Conservation (phyloP, 1,140 invertebrate genomes). For the Rhyzopertha dominica region DNA sequence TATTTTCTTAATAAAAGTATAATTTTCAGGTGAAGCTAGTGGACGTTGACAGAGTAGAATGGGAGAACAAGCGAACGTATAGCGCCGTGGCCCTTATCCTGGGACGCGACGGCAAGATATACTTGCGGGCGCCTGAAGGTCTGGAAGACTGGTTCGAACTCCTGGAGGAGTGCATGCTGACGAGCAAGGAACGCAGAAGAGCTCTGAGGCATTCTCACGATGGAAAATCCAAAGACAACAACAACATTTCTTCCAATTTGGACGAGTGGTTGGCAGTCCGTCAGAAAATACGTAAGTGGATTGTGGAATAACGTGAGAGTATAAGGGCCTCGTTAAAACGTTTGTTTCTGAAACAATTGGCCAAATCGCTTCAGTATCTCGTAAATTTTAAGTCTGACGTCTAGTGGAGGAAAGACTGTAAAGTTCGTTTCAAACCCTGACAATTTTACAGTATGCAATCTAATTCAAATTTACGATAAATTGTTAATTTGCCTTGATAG, state of each 20-base stretch:
- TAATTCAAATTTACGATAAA: too few species aligned
- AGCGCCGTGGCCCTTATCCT: constrained; percentile 53
- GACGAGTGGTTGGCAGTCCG: constrained; percentile 50
- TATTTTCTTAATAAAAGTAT: constrained; percentile 13
- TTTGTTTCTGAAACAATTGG: too few species aligned
- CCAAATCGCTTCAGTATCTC: too few species aligned
- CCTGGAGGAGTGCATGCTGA: constrained; percentile 56
- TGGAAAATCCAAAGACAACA: constrained; percentile 40
- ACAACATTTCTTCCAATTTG: constrained; percentile 46
- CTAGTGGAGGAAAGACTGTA: too few species aligned
- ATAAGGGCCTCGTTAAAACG: too few species aligned
- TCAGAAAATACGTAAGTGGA: constrained; percentile 42
- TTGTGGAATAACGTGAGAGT: too few species aligned
- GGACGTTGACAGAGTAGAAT: constrained; percentile 61
- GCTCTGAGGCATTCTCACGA: constrained; percentile 50
- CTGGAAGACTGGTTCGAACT: constrained; percentile 60
- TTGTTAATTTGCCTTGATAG: too few species aligned
- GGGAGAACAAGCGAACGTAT: constrained; percentile 58
- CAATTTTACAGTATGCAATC: too few species aligned
- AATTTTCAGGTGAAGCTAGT: constrained; percentile 62
- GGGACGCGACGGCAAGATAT: constrained; percentile 52
- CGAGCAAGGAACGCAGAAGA: constrained; percentile 54
- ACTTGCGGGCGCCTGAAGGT: constrained; percentile 52
- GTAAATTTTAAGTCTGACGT: too few species aligned
- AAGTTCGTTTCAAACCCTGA: too few species aligned